phyloP scores from a whole-genome alignment of 1,140 invertebrate species.

The Aphelinus atriplicis region DNA sequence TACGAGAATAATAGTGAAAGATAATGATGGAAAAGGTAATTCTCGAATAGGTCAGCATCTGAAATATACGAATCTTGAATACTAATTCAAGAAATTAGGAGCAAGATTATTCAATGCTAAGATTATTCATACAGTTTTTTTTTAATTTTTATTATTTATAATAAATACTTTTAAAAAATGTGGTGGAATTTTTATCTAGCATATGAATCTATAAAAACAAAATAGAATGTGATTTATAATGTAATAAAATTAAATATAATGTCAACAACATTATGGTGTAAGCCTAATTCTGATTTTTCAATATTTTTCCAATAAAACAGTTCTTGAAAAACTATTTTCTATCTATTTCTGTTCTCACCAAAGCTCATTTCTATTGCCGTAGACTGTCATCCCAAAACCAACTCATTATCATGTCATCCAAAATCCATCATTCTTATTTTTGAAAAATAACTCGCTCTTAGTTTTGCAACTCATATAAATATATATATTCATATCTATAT shows the following conservation, averaged over 20 bases:
- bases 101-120: too few species aligned
- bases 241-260: background rate
- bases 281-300: conserved; percentile 2
- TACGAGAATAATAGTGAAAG: too few species aligned
- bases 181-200: too few species aligned
- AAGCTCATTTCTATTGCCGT: background rate
- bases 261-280: conserved; percentile 23
- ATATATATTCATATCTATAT: too few species aligned
- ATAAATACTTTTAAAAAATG: too few species aligned
- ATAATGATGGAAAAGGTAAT: too few species aligned
- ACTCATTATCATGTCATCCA: background rate
- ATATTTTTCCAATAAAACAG: conserved; percentile 40
- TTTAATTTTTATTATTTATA: too few species aligned
- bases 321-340: conserved; percentile 18
- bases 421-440: conserved; percentile 7
- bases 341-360: conserved; percentile 12
- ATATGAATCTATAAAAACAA: conserved; percentile 11
- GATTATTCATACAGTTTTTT: too few species aligned
- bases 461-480: background rate
- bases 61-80: too few species aligned
- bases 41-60: too few species aligned
- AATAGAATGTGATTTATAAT: background rate
- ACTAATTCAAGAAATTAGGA: too few species aligned
- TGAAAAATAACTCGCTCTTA: background rate
- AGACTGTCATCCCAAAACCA: background rate